Evolutionary conservation across 2,797 vertebrate species (phyloP).

Genomic region (Buphagus erythrorhynchus): DNA sequence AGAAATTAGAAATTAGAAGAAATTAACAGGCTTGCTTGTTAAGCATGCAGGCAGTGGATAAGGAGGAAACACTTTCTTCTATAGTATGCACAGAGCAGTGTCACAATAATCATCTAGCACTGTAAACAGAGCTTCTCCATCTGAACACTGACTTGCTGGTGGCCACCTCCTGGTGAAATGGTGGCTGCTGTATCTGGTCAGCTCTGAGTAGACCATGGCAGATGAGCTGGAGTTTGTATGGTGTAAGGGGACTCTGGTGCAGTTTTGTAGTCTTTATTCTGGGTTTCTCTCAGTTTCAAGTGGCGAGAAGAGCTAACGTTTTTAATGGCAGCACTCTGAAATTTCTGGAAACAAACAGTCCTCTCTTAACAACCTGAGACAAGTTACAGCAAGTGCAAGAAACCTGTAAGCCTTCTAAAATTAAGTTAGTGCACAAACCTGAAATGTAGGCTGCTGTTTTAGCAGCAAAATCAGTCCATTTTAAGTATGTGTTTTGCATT

Average conservation of each 20-base stretch:
- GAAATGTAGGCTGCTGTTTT: conserved; percentile 57
- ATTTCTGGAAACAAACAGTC: conserved; percentile 56
- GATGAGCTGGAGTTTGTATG: background rate
- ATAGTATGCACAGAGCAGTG: background rate
- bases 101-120: background rate
- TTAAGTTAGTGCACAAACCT: conserved; percentile 63
- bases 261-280: background rate
- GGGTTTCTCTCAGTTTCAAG: background rate
- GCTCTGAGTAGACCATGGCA: background rate
- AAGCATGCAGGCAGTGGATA: background rate
- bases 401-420: conserved; percentile 65
- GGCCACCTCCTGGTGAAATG: background rate
- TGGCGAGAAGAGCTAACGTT: background rate
- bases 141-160: background rate
- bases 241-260: background rate
- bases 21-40: background rate
- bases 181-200: background rate
- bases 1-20: conserved; percentile 48
- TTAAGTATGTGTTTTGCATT: conserved; percentile 39
- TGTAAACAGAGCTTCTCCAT: background rate
- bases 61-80: conserved; percentile 11
- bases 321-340: conserved; percentile 27
- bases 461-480: conserved; percentile 16
- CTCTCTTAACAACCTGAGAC: conserved; percentile 1
- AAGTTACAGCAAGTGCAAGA: conserved; percentile 61